phyloP scores from a whole-genome alignment of 2,113 vertebrate species.

The Perca flavescens region DNA sequence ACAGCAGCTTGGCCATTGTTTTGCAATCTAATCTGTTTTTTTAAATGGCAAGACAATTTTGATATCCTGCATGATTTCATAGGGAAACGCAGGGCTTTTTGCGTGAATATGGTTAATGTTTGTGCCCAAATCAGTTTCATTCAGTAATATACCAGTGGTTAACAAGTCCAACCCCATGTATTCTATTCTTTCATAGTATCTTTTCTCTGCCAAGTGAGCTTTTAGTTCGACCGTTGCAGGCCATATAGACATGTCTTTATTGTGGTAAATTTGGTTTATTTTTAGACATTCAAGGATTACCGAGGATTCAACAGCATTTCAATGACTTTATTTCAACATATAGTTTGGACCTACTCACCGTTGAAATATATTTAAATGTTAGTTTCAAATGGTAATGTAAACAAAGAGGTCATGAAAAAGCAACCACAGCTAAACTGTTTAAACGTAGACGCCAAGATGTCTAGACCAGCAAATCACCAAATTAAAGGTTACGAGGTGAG shows the following conservation, averaged over 20 bases:
- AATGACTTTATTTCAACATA: too few species aligned
- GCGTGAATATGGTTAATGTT: background rate
- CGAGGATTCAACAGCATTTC: too few species aligned
- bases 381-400: too few species aligned
- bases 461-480: background rate
- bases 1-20: conserved; percentile 20
- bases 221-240: too few species aligned
- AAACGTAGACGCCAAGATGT: background rate
- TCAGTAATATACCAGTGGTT: background rate
- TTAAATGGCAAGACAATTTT: background rate
- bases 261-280: too few species aligned
- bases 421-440: background rate
- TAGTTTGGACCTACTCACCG: too few species aligned
- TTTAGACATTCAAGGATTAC: too few species aligned
- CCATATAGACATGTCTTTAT: too few species aligned
- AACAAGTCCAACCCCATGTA: too few species aligned
- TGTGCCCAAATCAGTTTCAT: background rate
- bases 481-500: background rate
- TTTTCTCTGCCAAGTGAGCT: too few species aligned
- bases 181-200: too few species aligned
- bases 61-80: background rate
- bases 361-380: too few species aligned
- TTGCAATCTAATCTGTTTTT: background rate
- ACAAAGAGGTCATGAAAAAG: background rate
- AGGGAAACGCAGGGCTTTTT: background rate